Evolutionary conservation across 1,140 invertebrate species (phyloP).

Genomic region (Papilio polytes): DNA sequence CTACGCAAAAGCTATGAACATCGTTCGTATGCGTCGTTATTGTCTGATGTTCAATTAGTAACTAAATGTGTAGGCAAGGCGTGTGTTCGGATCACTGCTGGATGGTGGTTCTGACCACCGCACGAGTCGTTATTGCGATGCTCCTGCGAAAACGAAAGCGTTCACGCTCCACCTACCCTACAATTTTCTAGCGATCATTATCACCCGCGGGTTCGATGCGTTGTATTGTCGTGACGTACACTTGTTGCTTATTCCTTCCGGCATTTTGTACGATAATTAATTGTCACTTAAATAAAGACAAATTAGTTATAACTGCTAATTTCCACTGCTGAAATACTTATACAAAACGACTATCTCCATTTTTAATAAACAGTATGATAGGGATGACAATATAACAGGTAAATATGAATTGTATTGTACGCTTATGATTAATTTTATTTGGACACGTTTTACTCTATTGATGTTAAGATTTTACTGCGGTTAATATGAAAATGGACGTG

Average conservation of each 20-base stretch:
- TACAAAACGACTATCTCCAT: no score
- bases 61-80: slow-evolving; percentile 60
- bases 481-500: background rate
- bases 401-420: background rate
- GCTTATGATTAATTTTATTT: background rate
- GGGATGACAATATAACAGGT: no score
- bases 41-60: slow-evolving; percentile 59
- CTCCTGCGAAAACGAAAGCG: slow-evolving; percentile 80
- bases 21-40: slow-evolving; percentile 62
- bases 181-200: slow-evolving; percentile 72
- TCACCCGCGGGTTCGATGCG: slow-evolving; percentile 64
- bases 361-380: no score
- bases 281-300: slow-evolving; percentile 4
- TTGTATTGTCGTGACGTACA: slow-evolving; percentile 62
- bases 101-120: slow-evolving; percentile 50
- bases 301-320: background rate
- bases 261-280: slow-evolving; percentile 1
- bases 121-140: slow-evolving; percentile 55
- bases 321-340: background rate
- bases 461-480: background rate
- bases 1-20: slow-evolving; percentile 59
- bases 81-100: slow-evolving; percentile 31
- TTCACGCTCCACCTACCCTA: slow-evolving; percentile 70
- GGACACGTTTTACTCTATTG: background rate
- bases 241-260: slow-evolving; percentile 54